phyloP scores from a whole-genome alignment of 2,113 vertebrate species.

The Lampris megalopsis region DNA sequence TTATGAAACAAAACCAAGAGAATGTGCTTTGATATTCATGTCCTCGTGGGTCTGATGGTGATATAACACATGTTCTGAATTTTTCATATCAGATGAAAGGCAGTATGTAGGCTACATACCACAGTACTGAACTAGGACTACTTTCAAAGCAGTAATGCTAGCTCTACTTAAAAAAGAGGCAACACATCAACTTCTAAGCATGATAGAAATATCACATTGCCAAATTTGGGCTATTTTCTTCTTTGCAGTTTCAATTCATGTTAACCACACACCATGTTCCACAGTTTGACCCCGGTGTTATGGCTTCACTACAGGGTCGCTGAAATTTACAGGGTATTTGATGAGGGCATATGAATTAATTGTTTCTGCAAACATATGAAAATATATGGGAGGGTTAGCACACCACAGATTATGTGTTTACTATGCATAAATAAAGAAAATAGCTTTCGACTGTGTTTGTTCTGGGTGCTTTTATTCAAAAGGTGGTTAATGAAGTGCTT shows the following conservation, averaged over 20 bases:
- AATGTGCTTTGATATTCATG: constrained; percentile 69
- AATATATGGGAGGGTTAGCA: not conserved
- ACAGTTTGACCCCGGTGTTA: constrained; percentile 24
- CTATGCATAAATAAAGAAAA: not conserved
- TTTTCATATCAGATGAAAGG: constrained; percentile 74
- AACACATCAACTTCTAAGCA: constrained; percentile 49
- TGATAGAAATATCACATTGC: constrained; percentile 27
- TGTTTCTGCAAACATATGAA: constrained; percentile 11
- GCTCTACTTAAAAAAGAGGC: constrained; percentile 4
- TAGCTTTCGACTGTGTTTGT: not conserved
- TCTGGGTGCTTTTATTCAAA: not conserved
- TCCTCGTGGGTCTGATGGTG: constrained; percentile 67
- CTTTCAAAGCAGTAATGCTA: constrained; percentile 45
- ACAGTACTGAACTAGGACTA: constrained; percentile 44
- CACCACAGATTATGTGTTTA: not conserved
- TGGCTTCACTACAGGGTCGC: not conserved
- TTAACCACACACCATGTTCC: constrained; percentile 22
- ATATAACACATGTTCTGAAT: constrained; percentile 68
- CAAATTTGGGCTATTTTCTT: constrained; percentile 6
- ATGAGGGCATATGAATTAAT: not conserved
- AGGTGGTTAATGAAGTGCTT: not conserved
- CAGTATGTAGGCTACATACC: constrained; percentile 65
- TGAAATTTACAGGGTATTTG: not conserved
- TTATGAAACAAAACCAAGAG: constrained; percentile 68
- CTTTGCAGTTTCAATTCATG: constrained; percentile 36